Evolutionary conservation across 2,797 vertebrate genomes (phyloP).

Genomic region (Sparidentex hasta): DNA sequence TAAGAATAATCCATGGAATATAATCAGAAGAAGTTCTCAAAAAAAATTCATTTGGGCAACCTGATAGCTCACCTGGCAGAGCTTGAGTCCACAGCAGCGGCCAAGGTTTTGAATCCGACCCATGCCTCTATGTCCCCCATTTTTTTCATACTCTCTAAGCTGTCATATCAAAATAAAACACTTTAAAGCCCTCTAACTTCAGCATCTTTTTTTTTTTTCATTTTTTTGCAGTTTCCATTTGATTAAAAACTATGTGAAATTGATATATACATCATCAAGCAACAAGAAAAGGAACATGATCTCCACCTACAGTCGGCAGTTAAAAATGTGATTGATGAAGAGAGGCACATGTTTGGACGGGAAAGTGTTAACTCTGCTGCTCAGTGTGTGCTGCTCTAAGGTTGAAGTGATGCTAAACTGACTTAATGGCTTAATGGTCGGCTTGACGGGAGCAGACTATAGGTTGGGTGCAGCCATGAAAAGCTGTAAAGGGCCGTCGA

Average conservation of each 20-base stretch:
- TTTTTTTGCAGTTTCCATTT: background rate
- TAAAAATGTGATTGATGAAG: background rate
- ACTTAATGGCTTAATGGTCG: constrained; percentile 64
- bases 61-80: too few species aligned
- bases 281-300: background rate
- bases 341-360: background rate
- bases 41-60: background rate
- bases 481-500: constrained; percentile 49
- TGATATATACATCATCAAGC: too few species aligned
- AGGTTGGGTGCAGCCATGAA: constrained; percentile 50
- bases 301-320: background rate
- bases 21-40: background rate
- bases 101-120: too few species aligned
- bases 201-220: background rate
- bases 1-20: background rate
- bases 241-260: too few species aligned
- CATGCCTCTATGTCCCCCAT: too few species aligned
- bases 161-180: too few species aligned
- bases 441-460: constrained; percentile 34
- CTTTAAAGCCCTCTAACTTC: too few species aligned
- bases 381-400: constrained; percentile 9
- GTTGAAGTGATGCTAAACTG: constrained; percentile 54
- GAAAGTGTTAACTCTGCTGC: constrained; percentile 56
- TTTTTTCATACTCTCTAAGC: too few species aligned
- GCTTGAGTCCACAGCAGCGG: too few species aligned